Evolutionary conservation across 2,797 vertebrate genomes (phyloP).

Genomic region (Valencia hispanica): DNA sequence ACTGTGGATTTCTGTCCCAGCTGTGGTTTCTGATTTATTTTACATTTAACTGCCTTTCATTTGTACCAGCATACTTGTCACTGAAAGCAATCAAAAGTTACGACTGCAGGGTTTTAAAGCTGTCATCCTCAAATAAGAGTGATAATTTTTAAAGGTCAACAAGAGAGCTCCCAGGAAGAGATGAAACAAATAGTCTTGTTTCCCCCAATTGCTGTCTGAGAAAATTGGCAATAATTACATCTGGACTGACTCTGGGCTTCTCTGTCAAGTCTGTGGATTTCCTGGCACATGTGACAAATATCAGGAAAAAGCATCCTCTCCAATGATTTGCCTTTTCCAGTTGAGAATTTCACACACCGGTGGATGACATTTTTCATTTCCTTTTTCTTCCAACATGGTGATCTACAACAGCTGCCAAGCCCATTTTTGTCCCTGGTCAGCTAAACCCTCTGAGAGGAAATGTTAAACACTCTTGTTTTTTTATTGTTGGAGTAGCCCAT

Average conservation of each 20-base stretch:
- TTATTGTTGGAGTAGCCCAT: background rate
- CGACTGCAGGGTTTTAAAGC: slow-evolving; percentile 37
- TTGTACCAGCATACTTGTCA: background rate
- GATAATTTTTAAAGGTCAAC: slow-evolving; percentile 59
- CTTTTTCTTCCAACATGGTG: slow-evolving; percentile 8
- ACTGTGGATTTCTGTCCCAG: background rate
- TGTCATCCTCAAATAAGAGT: slow-evolving; percentile 28
- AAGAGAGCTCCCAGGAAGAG: slow-evolving; percentile 34
- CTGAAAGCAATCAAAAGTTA: slow-evolving; percentile 38
- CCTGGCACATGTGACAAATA: slow-evolving; percentile 24
- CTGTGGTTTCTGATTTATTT: slow-evolving; percentile 10
- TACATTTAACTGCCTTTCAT: slow-evolving; percentile 5
- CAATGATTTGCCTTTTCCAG: background rate
- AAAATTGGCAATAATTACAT: slow-evolving; percentile 61
- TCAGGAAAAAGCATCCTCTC: slow-evolving; percentile 23
- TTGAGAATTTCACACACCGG: slow-evolving; percentile 6
- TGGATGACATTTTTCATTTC: slow-evolving; percentile 11
- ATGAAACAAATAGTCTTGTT: slow-evolving; percentile 45
- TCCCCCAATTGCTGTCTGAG: slow-evolving; percentile 42
- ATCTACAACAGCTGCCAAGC: slow-evolving; percentile 9
- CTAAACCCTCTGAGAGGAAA: slow-evolving; percentile 9
- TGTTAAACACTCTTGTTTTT: slow-evolving; percentile 32
- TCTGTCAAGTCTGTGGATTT: slow-evolving; percentile 48
- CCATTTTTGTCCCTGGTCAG: background rate
- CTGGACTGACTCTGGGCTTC: slow-evolving; percentile 25